Percentiles rank a stretch among this genome's conserved stretches.
Evolutionary conservation across 2,888 invertebrate species (phyloP).

Genomic region (Tetranychus piercei): DNA sequence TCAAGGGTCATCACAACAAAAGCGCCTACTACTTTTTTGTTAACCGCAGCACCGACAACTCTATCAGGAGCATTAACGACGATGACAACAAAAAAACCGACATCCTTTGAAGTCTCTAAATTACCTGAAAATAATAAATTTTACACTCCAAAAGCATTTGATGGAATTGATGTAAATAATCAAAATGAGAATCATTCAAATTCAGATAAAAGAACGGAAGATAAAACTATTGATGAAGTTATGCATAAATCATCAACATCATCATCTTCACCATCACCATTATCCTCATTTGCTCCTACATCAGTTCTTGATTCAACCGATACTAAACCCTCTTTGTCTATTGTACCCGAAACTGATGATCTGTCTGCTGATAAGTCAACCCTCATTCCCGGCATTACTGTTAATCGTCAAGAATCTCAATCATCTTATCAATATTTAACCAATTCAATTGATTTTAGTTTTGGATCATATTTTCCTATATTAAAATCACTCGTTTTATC

Average conservation of each 20-base stretch:
- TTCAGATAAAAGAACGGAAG: not conserved
- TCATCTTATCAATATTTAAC: not conserved
- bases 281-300: not conserved
- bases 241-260: not conserved
- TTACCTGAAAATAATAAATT: not conserved
- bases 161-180: not conserved
- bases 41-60: not conserved
- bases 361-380: not conserved
- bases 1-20: not conserved
- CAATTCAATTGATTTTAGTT: conserved; percentile 17
- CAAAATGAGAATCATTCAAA: not conserved
- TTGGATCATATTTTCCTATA: conserved; percentile 19
- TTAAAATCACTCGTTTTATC: conserved; percentile 16
- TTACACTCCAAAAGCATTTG: not conserved
- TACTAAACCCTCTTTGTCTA: not conserved
- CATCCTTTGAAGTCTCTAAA: not conserved
- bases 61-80: not conserved
- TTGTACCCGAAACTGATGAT: not conserved
- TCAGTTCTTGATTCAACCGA: not conserved
- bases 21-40: not conserved
- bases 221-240: not conserved
- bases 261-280: not conserved
- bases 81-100: not conserved
- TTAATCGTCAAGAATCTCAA: not conserved
- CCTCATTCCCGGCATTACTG: not conserved